Conservation (phyloP, 92 coral and sea anemone genomes). For the Diadumene lineata region DNA sequence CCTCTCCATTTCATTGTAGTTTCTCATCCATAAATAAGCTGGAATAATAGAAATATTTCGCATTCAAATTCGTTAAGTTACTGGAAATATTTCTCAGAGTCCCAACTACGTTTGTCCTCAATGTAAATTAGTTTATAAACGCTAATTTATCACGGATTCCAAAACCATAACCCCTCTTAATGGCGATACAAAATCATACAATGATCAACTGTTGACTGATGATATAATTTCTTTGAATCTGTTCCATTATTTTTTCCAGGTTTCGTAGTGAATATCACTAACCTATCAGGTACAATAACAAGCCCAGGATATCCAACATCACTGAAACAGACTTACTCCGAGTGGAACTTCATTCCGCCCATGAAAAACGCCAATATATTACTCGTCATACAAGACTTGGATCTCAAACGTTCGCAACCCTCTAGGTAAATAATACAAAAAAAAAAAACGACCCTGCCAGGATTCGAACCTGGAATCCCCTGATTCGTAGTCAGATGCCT, state of each 20-base stretch:
- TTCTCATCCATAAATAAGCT: too few species aligned
- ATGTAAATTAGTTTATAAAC: too few species aligned
- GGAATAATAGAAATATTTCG: too few species aligned
- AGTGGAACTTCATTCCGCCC: slow-evolving; percentile 12
- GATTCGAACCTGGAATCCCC: slow-evolving; percentile 99
- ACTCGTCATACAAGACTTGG: background rate
- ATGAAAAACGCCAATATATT: slow-evolving; percentile 2
- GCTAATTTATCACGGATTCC: too few species aligned
- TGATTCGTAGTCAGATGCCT: slow-evolving; percentile 97
- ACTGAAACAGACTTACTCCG: background rate
- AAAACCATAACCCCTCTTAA: too few species aligned
- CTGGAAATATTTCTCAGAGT: too few species aligned
- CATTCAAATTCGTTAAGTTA: too few species aligned
- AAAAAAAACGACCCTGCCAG: slow-evolving; percentile 80
- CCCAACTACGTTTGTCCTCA: too few species aligned
- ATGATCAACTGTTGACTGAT: too few species aligned
- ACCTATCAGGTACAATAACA: slow-evolving; percentile 16
- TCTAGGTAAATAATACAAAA: slow-evolving; percentile 1
- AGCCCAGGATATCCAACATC: slow-evolving; percentile 19
- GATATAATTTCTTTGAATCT: too few species aligned
- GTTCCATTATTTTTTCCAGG: background rate
- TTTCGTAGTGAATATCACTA: background rate
- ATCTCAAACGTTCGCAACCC: background rate
- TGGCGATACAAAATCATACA: too few species aligned
- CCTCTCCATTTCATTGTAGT: too few species aligned